phyloP scores from a whole-genome alignment of 2,797 vertebrate genomes.

The Sitta carolinensis region DNA sequence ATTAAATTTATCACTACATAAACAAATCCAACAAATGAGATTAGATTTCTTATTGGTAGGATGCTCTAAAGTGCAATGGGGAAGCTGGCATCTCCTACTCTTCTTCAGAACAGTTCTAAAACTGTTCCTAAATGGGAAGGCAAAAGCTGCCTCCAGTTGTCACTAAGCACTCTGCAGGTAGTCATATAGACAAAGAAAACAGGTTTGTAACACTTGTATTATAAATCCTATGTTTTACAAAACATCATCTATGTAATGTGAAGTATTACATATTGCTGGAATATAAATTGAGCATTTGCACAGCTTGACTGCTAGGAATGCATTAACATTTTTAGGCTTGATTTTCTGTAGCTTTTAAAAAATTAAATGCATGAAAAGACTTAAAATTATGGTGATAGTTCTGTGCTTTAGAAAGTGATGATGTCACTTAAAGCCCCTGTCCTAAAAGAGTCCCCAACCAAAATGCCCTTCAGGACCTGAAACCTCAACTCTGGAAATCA shows the following conservation, averaged over 20 bases:
- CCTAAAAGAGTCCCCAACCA: not conserved
- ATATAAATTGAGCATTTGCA: not conserved
- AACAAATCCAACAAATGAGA: not conserved
- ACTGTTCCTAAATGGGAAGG: not conserved
- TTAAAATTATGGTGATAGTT: not conserved
- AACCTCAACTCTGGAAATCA: not conserved
- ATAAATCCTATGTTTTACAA: not conserved
- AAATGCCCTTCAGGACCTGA: not conserved
- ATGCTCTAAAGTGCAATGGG: rapidly evolving
- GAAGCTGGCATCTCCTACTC: not conserved
- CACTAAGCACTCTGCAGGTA: not conserved
- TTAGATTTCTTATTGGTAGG: not conserved
- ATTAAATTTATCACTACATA: not conserved
- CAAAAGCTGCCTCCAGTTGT: not conserved
- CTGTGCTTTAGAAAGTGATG: not conserved
- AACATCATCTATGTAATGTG: not conserved
- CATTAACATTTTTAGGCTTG: not conserved
- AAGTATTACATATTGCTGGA: not conserved
- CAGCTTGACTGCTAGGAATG: not conserved
- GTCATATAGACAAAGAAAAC: not conserved
- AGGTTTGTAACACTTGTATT: not conserved
- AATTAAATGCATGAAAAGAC: not conserved
- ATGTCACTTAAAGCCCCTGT: not conserved
- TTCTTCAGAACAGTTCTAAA: not conserved
- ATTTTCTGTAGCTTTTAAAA: not conserved